Percentiles rank a stretch among this genome's conserved stretches.
phyloP scores from a whole-genome alignment of 2,888 invertebrate species.

The Drosophila setosimentum region DNA sequence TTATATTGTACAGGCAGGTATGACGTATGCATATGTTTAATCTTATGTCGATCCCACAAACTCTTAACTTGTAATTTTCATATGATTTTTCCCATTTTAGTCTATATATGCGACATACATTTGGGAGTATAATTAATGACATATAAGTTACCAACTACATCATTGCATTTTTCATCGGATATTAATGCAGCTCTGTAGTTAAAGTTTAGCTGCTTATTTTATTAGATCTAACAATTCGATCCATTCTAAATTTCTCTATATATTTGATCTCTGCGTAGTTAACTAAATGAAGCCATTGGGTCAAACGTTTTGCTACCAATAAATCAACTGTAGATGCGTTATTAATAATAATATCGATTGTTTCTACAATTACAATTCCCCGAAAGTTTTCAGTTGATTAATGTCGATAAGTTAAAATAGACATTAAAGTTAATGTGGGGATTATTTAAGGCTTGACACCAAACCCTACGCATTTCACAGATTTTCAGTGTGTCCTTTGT shows the following conservation, averaged over 20 bases:
- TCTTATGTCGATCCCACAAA: background rate
- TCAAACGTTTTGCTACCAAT: background rate
- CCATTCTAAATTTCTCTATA: background rate
- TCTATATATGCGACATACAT: background rate
- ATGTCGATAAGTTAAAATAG: background rate
- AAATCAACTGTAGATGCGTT: background rate
- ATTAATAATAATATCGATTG: background rate
- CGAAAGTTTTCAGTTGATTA: background rate
- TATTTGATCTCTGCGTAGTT: background rate
- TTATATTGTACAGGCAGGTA: too few species aligned
- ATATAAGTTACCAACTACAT: background rate
- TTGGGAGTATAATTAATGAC: background rate
- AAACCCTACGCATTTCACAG: background rate
- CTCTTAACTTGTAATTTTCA: fast-evolving
- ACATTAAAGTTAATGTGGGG: background rate
- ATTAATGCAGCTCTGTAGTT: background rate
- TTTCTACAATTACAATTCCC: background rate
- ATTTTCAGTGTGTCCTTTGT: background rate
- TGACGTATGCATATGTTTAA: too few species aligned
- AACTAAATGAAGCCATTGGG: background rate
- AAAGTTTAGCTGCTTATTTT: background rate
- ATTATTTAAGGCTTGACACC: background rate
- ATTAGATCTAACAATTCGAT: background rate
- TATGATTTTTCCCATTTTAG: background rate
- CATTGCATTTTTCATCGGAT: too few species aligned